phyloP scores from a whole-genome alignment of 2,113 vertebrate species.

The Rhinolophus sinicus region DNA sequence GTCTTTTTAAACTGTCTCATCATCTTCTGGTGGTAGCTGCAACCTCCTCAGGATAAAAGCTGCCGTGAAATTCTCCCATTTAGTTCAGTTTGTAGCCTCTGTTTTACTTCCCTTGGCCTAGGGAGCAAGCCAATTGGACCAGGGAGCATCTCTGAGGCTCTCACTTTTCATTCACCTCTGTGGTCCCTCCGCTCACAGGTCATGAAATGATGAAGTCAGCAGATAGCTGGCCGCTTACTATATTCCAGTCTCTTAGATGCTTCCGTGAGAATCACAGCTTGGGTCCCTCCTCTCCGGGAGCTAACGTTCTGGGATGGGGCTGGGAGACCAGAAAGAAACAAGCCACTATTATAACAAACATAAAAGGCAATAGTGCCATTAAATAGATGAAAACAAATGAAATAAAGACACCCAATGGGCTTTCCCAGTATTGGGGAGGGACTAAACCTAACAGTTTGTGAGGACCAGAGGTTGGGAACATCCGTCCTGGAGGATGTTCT shows the following conservation, averaged over 20 bases:
- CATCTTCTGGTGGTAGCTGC: background rate
- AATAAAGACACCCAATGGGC: background rate
- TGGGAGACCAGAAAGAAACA: background rate
- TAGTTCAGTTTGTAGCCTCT: background rate
- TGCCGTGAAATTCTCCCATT: background rate
- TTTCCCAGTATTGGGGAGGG: background rate
- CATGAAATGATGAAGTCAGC: background rate
- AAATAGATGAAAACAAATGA: background rate
- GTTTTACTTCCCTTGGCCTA: background rate
- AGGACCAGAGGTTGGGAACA: fast-evolving
- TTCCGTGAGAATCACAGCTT: background rate
- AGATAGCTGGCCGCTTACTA: background rate
- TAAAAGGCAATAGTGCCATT: background rate
- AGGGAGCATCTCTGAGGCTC: fast-evolving
- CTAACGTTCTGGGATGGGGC: background rate
- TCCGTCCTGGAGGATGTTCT: background rate
- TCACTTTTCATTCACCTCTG: background rate
- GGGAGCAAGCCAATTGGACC: background rate
- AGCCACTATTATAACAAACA: background rate
- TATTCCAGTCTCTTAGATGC: background rate
- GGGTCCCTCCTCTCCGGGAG: background rate
- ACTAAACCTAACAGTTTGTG: background rate
- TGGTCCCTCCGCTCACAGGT: no score
- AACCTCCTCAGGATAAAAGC: background rate
- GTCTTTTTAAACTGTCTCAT: background rate